phyloP scores from a whole-genome alignment of 2,888 invertebrate species.

The Dusona sp. region DNA sequence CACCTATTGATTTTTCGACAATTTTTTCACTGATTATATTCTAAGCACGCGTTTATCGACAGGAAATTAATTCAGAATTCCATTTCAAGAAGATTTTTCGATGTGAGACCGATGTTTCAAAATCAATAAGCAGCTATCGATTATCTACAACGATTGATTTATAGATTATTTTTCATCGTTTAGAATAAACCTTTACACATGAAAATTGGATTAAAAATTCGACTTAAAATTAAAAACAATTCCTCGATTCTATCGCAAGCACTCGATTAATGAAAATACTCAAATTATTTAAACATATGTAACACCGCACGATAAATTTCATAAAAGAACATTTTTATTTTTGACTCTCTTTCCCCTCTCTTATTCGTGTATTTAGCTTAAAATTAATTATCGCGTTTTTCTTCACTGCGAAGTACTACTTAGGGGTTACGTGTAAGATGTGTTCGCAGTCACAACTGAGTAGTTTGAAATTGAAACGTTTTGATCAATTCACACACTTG shows the following conservation, averaged over 20 bases:
- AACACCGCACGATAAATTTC: background rate
- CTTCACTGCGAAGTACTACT: background rate
- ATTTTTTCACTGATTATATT: background rate
- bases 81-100: background rate
- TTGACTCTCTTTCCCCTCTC: background rate
- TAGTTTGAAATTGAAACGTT: background rate
- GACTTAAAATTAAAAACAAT: background rate
- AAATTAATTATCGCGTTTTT: background rate
- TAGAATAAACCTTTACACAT: background rate
- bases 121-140: background rate
- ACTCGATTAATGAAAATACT: background rate
- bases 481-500: background rate
- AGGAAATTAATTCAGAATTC: background rate
- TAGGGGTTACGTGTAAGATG: background rate
- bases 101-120: background rate
- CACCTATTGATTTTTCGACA: background rate
- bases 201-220: too few relatives aligned
- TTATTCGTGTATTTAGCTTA: background rate
- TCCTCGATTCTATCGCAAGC: background rate
- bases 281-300: background rate
- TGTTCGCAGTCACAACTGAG: background rate
- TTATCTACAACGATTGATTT: background rate
- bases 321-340: background rate
- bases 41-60: background rate
- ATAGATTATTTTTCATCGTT: background rate